A percentile compares a stretch with the other conserved stretches of the same genome.
Conservation (phyloP, 2,888 invertebrate genomes). For the Horisme vitalbata region DNA sequence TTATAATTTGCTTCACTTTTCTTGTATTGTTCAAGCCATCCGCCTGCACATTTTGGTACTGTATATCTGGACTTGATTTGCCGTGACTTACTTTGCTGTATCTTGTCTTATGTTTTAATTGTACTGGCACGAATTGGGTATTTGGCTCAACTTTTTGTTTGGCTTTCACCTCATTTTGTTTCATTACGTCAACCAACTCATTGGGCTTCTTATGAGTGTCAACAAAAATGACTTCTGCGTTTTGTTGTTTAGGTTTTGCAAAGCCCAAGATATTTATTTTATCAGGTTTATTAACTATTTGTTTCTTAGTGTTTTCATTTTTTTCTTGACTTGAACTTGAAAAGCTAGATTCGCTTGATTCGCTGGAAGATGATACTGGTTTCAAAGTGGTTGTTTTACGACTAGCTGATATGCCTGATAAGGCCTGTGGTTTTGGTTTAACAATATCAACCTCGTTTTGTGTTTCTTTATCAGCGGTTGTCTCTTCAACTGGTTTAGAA, state of each 20-base stretch:
- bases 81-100: slow-evolving; percentile 20
- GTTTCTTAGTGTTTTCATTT: slow-evolving; percentile 4
- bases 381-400: slow-evolving; percentile 2
- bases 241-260: slow-evolving; percentile 6
- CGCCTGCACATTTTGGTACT: background rate
- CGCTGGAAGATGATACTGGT: background rate
- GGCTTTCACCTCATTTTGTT: background rate
- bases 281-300: slow-evolving; percentile 9
- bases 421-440: background rate
- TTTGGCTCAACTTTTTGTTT: background rate
- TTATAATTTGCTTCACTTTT: slow-evolving; percentile 35
- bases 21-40: background rate
- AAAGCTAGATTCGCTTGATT: slow-evolving; percentile 10
- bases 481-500: slow-evolving; percentile 4
- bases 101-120: slow-evolving; percentile 21
- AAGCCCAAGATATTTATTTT: background rate
- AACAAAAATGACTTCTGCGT: slow-evolving; percentile 27
- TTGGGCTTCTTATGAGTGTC: slow-evolving; percentile 25
- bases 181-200: background rate
- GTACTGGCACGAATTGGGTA: slow-evolving; percentile 6
- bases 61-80: background rate
- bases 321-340: background rate
- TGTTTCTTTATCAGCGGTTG: background rate
- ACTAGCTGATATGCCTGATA: background rate
- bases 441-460: background rate